Base-by-base conservation (phyloP, 1,140 invertebrate genomes). In the Bombus terrestris region DNA sequence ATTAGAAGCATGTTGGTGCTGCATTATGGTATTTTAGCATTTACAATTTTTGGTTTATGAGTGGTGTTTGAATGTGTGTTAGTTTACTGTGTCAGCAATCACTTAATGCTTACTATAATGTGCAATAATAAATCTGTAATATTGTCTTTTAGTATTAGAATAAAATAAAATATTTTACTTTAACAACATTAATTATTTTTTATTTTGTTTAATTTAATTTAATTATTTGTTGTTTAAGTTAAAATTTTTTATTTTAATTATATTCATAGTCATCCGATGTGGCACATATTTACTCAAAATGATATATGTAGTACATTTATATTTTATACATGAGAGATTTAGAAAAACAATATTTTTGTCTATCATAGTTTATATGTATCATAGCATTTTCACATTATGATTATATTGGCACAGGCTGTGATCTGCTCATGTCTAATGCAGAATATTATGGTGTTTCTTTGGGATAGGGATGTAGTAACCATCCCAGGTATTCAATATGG, bases 391-490 rank as follows among this genome's bases (percentile, higher is more conserved):
- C 8, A 35, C 25, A 57, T 37, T 37, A 75, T 59, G n/a, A 39
- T 76, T 25, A 76, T 92, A 87, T 92, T 92, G 64, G 39, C 86
- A 95, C 93, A 98, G 97, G 97, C 97, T 93, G 95, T 97, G 95
- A 96, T 98, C 96, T 96, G 95, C 94, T 97, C 96, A 92, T 95
- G 95, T 92, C 96, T 97, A 95, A 96, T 96, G 91, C 97, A 98
- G 95, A 96, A 96, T 95, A 94, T 97, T 94, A 96, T 96, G 93
- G 95, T 97, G 94, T 96, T 97, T 94, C 95, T 98, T 92, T 98
- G 97, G 97, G 98, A 98, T 96, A 98, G 97, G 96, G 98, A 98
- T 96, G 96, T 97, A 91, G 28, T 75, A 59, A 97, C 96, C 91
- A 96, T 98, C 94, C 96, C 97, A 92, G 97, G 97, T 93, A 97